These are phyloP conservation scores for Plebejus argus DNA, from an alignment of 2,888 invertebrate species.

Conservation along the genomic window DNA sequence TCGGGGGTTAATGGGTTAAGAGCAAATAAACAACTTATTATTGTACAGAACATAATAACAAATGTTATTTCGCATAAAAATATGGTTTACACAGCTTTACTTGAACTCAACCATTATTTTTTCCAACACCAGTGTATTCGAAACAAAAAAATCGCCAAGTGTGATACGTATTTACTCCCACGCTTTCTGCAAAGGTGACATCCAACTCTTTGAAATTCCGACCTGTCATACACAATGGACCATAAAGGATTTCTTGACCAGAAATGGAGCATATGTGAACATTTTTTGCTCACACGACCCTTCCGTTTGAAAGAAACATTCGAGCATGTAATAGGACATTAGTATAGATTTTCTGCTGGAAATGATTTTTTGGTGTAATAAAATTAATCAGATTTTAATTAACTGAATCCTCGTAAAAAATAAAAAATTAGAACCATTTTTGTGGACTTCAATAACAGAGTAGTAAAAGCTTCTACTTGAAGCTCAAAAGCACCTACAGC, in stretches of 20 bases:
- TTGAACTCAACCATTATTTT: neutral
- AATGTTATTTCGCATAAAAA: neutral
- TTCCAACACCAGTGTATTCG: neutral
- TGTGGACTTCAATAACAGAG: too few relatives aligned
- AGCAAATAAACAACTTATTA: neutral
- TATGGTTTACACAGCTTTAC: neutral
- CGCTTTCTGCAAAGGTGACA: conserved; percentile 67
- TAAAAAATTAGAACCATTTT: too few relatives aligned
- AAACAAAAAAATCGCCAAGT: conserved; percentile 38
- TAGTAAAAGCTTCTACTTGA: too few relatives aligned
- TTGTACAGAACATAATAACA: neutral
- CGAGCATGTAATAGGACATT: conserved; percentile 15
- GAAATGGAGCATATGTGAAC: conserved; percentile 65
- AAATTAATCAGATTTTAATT: neutral
- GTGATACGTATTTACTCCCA: conserved; percentile 56
- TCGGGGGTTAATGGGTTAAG: too few relatives aligned
- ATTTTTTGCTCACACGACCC: conserved; percentile 31
- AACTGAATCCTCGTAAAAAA: too few relatives aligned
- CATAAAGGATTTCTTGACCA: conserved; percentile 76
- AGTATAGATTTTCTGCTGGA: neutral
- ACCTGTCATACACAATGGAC: conserved; percentile 59
- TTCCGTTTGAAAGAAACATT: conserved; percentile 17
- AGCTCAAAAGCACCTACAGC: too few relatives aligned
- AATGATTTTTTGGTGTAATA: neutral
- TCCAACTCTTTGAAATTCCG: conserved; percentile 66